Evolutionary conservation across 2,888 invertebrate species (phyloP), one percentile per base, ranked within the genome.

Genomic region (Thysanoteuthis rhombus): DNA sequence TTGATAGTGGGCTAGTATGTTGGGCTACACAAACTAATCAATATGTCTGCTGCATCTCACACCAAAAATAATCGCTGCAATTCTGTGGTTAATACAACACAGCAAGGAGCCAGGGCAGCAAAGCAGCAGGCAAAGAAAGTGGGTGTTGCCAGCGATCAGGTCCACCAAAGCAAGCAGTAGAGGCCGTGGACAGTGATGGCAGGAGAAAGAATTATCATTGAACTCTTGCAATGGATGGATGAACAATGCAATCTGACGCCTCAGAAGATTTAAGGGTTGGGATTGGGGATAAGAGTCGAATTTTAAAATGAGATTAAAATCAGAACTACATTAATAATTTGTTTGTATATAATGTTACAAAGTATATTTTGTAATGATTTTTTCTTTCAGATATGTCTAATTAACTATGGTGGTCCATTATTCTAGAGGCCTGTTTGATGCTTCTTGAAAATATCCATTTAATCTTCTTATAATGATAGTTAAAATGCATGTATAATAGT

Each of bases 41-140:
- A 92, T 92, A 92, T 92, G 92, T 92, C 92, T 92, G 92, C 92
- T 92, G 92, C 40, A 92, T 92, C 45, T 92, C 45, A 45, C 92
- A 92, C 92, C 92, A 92, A 92, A 92, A 92, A 92, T 92, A 92
- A 92, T 92, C 92, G 45, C 92, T 45, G 42, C 92, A 92, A 92
- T 92, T 92, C 92, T 92, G 92, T 92, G 92, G 92, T 92, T 92
- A 92, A 92, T 42, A 42, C n/a, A 92, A 92, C 32, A 42, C 42
- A 92, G 91, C 42, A 91, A 91, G 40, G 92, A 92, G 45, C 92
- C 42, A 42, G 92, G 92, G 45, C 92, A 92, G 92, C 39, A 40
- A 40, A 39, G 92, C 92, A 92, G 92, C 28, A 28, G 32, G 40
- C 42, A 92, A 45, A 92, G 19, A 92, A 92, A 92, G 92, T 92